Base-by-base conservation (phyloP, 2,797 vertebrate genomes). In the Microhierax caerulescens region DNA sequence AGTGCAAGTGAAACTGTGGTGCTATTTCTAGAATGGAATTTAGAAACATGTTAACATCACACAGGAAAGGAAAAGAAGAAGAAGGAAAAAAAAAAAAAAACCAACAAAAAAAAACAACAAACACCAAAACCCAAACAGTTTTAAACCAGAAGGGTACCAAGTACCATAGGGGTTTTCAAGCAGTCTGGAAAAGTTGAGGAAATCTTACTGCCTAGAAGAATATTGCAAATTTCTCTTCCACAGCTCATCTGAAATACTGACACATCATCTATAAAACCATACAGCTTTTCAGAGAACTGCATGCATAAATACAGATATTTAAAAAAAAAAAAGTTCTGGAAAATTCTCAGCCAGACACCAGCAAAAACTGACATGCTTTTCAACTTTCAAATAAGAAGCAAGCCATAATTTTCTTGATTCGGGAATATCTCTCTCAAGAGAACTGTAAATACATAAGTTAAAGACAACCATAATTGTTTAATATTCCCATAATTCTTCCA, bases 21-120 rank as follows among this genome's bases (percentile, higher is more conserved):
- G 36, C 78, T 91, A 65, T 90, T 94, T 90, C 89, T 75, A 72
- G 77, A 85, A 88, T 9, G n/a, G 60, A 92, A 87, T 80, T 94
- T 56, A 67, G 85, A 89, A 93, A 67, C n/a, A 53, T 20, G 48
- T 28, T 90, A 90, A 63, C 59, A 82, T 50, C 60, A 88, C 13
- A 72, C 2, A 22, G 4, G 5, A 0, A 2, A 6, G 16, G 32
- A 41, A 45, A 39, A 17, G 7, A 15, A 14, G 4, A 9, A 37
- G 2, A 24, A 24, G 18, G 5, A 10, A 21, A 6, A 18, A 13
- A 13, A 23, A 3, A 11, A 9, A 2, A 19, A 28, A 48, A 41
- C 13, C 41, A 13, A 30, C 7, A 34, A 57, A 32, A n/a, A 74
- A 59, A 39, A 39, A 39, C 37, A n/a, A n/a, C n/a, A n/a, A n/a